Base-by-base conservation (phyloP, 1,140 invertebrate genomes). In the Conus ventricosus region DNA sequence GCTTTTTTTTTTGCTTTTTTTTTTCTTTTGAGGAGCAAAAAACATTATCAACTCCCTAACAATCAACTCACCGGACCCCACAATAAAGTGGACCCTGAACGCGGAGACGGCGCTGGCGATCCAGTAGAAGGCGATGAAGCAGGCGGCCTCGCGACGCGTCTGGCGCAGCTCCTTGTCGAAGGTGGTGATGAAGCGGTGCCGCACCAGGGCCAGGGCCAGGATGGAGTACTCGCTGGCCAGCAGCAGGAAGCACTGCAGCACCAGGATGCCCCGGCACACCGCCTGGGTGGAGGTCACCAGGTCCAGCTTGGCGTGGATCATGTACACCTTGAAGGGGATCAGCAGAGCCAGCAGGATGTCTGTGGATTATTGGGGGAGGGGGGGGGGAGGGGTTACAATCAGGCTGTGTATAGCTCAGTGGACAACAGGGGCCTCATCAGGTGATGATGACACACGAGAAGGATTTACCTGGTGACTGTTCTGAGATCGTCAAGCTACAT, bases 271-370 rank as follows among this genome's bases (percentile, higher is more conserved):
- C 67, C 67, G 67, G 67, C 67, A 71, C 67, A 71, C 11, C 67
- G 6, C 15, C 67, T 23, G 13, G 13, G 15, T 20, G 67, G 67
- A 13, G 67, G 67, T 71, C 17, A 71, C 67, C 67, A 71, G 13
- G 67, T 71, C 67, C 67, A 71, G 11, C 13, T 7, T 23, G 13
- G 67, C 67, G 67, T 71, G 67, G 13, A 71, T 0, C 67, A 13
- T 17, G 78, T 80, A 80, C 13, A 80, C 20, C 78, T 53, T 80
- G 27, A 80, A 39, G 27, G 78, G 78, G 78, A 80, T 80, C 78
- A 80, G 27, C 27, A 53, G 8, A 15, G 25, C 78, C 78, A 80
- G n/a, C 27, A 80, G 78, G 51, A 80, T 80, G 51, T 80, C 78
- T 80, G 75, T n/a, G 23, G n/a, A 39, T 39, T 39, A 39, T 39